Evolutionary conservation across 1,140 invertebrate species (phyloP).

Genomic region (Branchinecta lynchi): DNA sequence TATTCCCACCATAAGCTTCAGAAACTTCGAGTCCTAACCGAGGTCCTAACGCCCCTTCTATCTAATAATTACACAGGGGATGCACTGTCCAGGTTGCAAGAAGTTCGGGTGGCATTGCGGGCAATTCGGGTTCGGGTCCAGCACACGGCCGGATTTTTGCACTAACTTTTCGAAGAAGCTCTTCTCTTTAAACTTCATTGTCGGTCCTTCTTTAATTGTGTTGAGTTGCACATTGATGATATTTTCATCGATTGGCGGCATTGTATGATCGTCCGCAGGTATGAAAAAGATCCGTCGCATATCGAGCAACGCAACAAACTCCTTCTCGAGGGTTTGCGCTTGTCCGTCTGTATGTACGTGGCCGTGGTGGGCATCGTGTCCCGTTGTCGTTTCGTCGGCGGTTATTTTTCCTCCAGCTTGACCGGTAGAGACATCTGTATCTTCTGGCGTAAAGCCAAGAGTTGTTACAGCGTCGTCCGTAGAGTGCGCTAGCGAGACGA

Average conservation of each 20-base stretch:
- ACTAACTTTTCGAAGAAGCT: slow-evolving; percentile 20
- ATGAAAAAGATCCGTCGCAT: slow-evolving; percentile 23
- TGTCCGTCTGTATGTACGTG: no score
- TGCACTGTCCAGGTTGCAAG: slow-evolving; percentile 22
- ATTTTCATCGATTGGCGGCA: slow-evolving; percentile 13
- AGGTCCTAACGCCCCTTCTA: neutral
- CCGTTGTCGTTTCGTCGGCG: no score
- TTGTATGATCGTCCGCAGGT: slow-evolving; percentile 18
- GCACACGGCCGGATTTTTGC: slow-evolving; percentile 12
- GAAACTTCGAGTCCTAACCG: no score
- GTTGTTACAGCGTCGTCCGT: no score
- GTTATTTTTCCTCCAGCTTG: no score
- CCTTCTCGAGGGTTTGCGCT: slow-evolving; percentile 32
- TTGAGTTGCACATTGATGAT: slow-evolving; percentile 1
- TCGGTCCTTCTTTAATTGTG: neutral
- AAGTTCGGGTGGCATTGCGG: slow-evolving; percentile 24
- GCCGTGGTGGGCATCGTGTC: no score
- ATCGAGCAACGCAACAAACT: slow-evolving; percentile 8
- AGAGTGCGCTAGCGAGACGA: neutral
- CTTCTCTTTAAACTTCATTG: slow-evolving; percentile 20
- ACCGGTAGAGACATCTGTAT: no score
- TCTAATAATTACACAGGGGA: slow-evolving; percentile 22
- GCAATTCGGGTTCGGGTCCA: slow-evolving; percentile 22
- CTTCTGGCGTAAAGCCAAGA: no score
- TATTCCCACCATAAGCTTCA: no score